Conservation (phyloP, 2,113 vertebrate species). For the Phainopepla nitens region DNA sequence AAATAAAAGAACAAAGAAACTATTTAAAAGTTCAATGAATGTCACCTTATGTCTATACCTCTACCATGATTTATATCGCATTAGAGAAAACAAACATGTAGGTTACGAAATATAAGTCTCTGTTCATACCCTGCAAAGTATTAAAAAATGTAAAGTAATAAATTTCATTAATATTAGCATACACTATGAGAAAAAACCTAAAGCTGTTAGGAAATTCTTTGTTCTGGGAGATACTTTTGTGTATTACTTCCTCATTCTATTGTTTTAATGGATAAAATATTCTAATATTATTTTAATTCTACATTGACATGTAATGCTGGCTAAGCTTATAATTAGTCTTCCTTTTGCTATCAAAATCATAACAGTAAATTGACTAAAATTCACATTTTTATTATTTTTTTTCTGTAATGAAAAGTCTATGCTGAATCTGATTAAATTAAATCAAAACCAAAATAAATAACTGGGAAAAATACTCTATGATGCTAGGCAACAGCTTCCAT, state of each 20-base stretch:
- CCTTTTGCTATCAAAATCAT: slow-evolving; percentile 32
- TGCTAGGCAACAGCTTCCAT: neutral
- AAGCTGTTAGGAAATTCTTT: slow-evolving; percentile 20
- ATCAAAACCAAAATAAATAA: neutral
- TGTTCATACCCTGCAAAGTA: neutral
- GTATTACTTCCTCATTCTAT: slow-evolving; percentile 14
- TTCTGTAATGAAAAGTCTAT: neutral
- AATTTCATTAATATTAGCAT: neutral
- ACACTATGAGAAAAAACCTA: neutral
- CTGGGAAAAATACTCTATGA: neutral
- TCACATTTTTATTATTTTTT: neutral
- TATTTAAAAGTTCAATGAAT: neutral
- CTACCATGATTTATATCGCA: neutral
- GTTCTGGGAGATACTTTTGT: slow-evolving; percentile 19
- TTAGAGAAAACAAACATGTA: neutral
- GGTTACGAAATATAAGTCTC: neutral
- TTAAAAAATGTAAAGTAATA: neutral
- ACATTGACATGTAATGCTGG: neutral
- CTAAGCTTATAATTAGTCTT: neutral
- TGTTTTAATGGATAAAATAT: slow-evolving; percentile 25
- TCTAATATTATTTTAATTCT: slow-evolving; percentile 38
- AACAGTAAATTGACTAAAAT: slow-evolving; percentile 3
- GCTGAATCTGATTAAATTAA: neutral
- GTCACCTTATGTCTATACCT: neutral
- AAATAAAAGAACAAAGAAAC: neutral